Base-by-base conservation (phyloP, 2,797 vertebrate species). In the Esox lucius region DNA sequence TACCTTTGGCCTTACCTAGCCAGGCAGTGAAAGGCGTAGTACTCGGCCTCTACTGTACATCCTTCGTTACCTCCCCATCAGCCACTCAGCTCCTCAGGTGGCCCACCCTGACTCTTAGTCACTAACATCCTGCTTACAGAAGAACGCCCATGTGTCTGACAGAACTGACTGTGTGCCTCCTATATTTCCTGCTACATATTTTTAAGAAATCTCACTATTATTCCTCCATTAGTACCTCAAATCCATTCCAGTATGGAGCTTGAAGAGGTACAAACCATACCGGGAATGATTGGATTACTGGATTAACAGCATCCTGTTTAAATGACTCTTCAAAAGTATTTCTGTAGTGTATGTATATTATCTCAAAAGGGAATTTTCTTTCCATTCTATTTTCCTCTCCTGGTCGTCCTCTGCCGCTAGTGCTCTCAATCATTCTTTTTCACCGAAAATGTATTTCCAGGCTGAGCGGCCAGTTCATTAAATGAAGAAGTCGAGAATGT, bases 31-130 rank as follows among this genome's bases (percentile, higher is more conserved):
- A 65, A 74, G 73, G 66, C 68, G 67, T 51, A 74, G 68, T 24
- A 7, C 35, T 4, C 17, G 4, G 5, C 4, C 22, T 33, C 16
- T 42, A 76, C n/a, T 24, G 59, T 33, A 67, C 68, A 59, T 67
- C 49, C 71, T 70, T 66, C 49, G 33, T 74, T 70, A n/a, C 3
- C n/a, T 73, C n/a, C 61, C 71, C 22, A 26, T 77, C 75, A 28
- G 39, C 19, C 65, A 15, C 7, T 31, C 16, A 46, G 9, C 35
- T 2, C 5, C n/a, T 39, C 12, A 61, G 28, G 42, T 46, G 42
- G 42, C 12, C 42, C 46, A 49, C 62, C 66, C 6, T 46, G 33
- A 61, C 19, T 71, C 26, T 35, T 61, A 24, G 4, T 61, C 59
- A 61, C 7, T 26, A 9, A 26, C 22, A 61, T 13, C 17, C 49